These are phyloP conservation scores for Gambusia yucatana DNA, from an alignment of 2,797 vertebrate species.

Conservation along the genomic window DNA sequence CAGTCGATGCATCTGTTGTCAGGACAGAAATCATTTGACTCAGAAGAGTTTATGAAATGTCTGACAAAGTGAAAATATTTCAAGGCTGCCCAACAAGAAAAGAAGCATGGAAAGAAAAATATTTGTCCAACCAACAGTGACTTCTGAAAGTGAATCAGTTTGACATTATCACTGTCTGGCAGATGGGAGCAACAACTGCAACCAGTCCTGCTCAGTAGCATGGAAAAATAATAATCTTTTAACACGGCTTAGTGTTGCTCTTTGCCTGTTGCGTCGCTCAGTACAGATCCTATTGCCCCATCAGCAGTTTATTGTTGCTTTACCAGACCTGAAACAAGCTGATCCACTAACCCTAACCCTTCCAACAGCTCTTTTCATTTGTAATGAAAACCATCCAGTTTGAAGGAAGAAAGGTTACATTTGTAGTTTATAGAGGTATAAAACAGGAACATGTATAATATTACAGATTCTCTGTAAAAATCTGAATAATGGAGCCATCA, in stretches of 20 bases:
- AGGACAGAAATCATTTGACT: slow-evolving; percentile 3
- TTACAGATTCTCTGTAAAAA: neutral
- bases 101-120: neutral
- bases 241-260: slow-evolving; percentile 13
- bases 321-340: slow-evolving; percentile 26
- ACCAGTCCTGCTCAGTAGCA: slow-evolving; percentile 25
- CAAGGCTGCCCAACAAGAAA: neutral
- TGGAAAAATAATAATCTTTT: slow-evolving; percentile 22
- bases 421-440: neutral
- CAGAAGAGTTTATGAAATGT: neutral
- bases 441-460: neutral
- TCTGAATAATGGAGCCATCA: neutral
- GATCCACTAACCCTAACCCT: slow-evolving; percentile 8
- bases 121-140: neutral
- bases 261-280: slow-evolving; percentile 35
- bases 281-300: slow-evolving; percentile 22
- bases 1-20: neutral
- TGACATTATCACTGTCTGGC: slow-evolving; percentile 28
- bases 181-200: slow-evolving; percentile 38
- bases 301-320: slow-evolving; percentile 18
- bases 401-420: neutral
- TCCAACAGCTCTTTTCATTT: neutral
- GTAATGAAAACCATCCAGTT: neutral
- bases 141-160: slow-evolving; percentile 14
- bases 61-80: neutral